Base-by-base conservation (phyloP, 2,113 vertebrate species). In the Microtus montanus region DNA sequence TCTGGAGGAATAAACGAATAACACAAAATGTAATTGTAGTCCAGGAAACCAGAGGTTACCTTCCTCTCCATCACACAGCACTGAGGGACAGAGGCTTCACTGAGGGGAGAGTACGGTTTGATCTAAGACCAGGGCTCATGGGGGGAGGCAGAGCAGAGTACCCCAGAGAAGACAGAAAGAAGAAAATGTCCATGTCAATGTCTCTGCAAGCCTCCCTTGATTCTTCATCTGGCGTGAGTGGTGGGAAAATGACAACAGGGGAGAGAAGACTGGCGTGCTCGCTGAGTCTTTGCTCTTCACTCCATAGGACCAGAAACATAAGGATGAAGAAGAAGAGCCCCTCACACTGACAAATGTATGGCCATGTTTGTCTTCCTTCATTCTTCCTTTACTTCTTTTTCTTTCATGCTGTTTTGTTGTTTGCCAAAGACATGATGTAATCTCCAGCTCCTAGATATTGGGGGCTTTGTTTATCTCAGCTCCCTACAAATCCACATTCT, bases 311-410 rank as follows among this genome's bases (percentile, higher is more conserved):
- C 13, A 4, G 44, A 89, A 17, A 35, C 20, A 2, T 3, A n/a
- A 41, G 33, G 10, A 54, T n/a, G 41, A 38, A 3, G 38, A 58
- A 58, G 44, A 54, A 58, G 3, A 49, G n/a, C 7, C 7, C n/a
- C 26, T 61, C 13, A 28, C 1, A 35, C 28, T 9, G 20, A 3
- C 1, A 11, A 41, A 35, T 7, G 1, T 0, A 2, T 1, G 30
- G 68, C 10, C 54, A 26, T 44, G 17, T 74, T 49, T 20, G 38
- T 58, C 44, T 49, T 70, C 78, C 10, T 22, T 35, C 9, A 14
- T 26, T 58, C 15, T 90, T 87, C 58, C 41, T 86, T 83, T 68
- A 28, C 61, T 70, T 54, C 28, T 13, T 64, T 85, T 66, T 24
- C 14, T 79, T 87, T 44, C 28, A 66, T 54, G 11, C 64, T 49